A percentile compares a stretch with the other conserved stretches of the same genome.
Conservation (phyloP, 2,888 invertebrate genomes). For the Polietes domitor region DNA sequence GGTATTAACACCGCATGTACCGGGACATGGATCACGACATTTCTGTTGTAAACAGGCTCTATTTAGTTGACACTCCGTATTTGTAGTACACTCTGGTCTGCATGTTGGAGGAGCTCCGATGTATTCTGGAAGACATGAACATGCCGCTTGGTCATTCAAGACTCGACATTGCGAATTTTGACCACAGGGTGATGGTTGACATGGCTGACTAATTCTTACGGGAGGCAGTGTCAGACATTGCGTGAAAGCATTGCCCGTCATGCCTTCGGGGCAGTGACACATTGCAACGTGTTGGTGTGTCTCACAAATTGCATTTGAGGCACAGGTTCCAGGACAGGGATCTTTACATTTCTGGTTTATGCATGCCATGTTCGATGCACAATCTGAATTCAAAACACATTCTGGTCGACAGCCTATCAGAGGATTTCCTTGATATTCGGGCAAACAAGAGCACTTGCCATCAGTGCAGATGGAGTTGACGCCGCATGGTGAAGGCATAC, state of each 20-base stretch:
- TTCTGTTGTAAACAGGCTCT: constrained; percentile 87
- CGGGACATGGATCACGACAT: constrained; percentile 88
- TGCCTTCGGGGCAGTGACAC: constrained; percentile 86
- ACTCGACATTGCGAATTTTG: constrained; percentile 87
- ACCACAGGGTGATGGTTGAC: constrained; percentile 87
- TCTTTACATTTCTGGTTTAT: constrained; percentile 86
- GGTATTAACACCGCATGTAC: constrained; percentile 89
- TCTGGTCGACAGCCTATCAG: constrained; percentile 86
- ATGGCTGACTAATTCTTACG: constrained; percentile 81
- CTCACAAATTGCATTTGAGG: constrained; percentile 86
- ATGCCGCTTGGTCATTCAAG: constrained; percentile 84
- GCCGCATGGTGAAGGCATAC: constrained; percentile 88
- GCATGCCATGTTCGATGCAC: constrained; percentile 85
- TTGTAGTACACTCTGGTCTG: constrained; percentile 87
- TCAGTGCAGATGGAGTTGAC: constrained; percentile 86
- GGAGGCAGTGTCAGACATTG: constrained; percentile 82
- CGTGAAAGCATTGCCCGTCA: constrained; percentile 86
- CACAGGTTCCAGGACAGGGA: constrained; percentile 88
- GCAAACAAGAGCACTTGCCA: constrained; percentile 86
- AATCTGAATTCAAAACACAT: constrained; percentile 86
- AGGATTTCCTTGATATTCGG: constrained; percentile 85
- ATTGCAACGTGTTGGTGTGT: constrained; percentile 88
- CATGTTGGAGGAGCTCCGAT: constrained; percentile 88
- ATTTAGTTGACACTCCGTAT: constrained; percentile 85
- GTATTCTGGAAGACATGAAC: constrained; percentile 86